phyloP scores from a whole-genome alignment of 2,888 invertebrate genomes.

The Chirona hameri region DNA sequence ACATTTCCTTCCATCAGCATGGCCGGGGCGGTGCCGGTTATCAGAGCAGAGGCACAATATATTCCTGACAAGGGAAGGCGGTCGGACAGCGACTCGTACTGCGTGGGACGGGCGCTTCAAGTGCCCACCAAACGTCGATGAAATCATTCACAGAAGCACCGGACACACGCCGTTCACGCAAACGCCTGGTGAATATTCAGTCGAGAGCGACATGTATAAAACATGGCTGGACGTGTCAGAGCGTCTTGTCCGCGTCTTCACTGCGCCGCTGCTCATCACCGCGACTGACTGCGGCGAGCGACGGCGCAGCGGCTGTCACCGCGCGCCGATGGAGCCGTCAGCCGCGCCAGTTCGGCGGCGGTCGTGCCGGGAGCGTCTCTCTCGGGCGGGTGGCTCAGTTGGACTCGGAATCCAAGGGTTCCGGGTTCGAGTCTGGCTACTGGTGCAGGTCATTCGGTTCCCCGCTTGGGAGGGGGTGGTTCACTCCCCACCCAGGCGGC shows the following conservation, averaged over 20 bases:
- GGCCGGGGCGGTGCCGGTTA: too few species aligned
- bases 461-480: too few species aligned
- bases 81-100: neutral
- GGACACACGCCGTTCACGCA: neutral
- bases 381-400: neutral
- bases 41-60: too few species aligned
- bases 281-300: conserved; percentile 14
- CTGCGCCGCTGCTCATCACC: neutral
- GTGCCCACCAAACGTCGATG: neutral
- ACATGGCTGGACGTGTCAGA: neutral
- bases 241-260: neutral
- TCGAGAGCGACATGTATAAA: neutral
- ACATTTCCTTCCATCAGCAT: too few species aligned
- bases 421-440: too few species aligned
- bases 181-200: neutral
- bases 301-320: neutral
- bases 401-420: too few species aligned
- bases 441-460: too few species aligned
- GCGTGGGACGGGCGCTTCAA: neutral
- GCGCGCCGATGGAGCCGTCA: conserved; percentile 12
- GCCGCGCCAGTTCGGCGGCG: conserved; percentile 1
- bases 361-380: neutral
- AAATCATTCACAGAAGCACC: conserved; percentile 27
- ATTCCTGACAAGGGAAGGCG: neutral
- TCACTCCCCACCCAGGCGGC: too few species aligned